These are phyloP conservation scores for Zaprionus lineosus DNA, from an alignment of 2,888 invertebrate species.

Conservation along the genomic window DNA sequence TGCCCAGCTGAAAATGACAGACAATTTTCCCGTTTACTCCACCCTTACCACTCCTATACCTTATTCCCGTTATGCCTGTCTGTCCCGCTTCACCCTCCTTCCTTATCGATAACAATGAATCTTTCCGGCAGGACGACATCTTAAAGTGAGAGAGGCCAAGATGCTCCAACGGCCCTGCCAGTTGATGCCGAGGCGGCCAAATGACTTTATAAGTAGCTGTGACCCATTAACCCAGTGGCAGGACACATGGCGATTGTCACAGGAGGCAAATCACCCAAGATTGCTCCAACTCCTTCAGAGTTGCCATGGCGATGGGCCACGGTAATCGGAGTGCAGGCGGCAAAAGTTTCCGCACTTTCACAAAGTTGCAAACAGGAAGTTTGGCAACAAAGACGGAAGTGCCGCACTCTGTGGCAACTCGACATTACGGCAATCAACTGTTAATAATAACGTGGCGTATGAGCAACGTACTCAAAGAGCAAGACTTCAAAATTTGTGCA, in stretches of 20 bases:
- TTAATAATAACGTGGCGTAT: conserved; percentile 55
- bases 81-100: too few species aligned
- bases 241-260: background rate
- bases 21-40: conserved; percentile 7
- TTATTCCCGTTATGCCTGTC: too few species aligned
- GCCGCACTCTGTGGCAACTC: conserved; percentile 6
- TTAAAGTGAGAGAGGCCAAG: conserved; percentile 54
- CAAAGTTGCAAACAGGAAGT: conserved; percentile 42
- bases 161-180: too few species aligned
- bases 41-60: too few species aligned
- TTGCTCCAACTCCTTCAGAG: too few species aligned
- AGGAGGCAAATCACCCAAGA: conserved; percentile 11
- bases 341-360: conserved; percentile 56
- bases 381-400: conserved; percentile 20
- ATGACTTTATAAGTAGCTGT: conserved; percentile 76
- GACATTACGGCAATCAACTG: conserved; percentile 52
- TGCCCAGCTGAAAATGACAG: conserved; percentile 33
- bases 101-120: conserved; percentile 67
- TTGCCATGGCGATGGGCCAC: too few species aligned
- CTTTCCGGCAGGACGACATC: conserved; percentile 51
- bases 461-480: conserved; percentile 18
- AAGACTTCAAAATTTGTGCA: background rate
- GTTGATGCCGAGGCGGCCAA: conserved; percentile 44
- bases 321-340: conserved; percentile 67
- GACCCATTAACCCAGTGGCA: conserved; percentile 46